Conservation (phyloP, 2,797 vertebrate genomes). For the Anguilla pacifica region DNA sequence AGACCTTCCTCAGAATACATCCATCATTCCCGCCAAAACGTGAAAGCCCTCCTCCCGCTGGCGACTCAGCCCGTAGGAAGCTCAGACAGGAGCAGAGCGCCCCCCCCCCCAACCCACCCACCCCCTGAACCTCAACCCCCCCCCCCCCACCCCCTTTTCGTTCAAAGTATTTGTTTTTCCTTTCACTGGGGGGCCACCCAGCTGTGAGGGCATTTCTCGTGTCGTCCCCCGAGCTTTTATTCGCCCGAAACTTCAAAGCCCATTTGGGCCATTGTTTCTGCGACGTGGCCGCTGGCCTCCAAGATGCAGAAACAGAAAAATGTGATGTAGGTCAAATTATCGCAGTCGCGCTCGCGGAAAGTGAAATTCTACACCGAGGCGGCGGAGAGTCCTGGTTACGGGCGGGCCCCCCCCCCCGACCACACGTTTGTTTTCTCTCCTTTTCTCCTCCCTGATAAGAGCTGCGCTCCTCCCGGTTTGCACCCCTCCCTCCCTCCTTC, state of each 20-base stretch:
- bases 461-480: slow-evolving; percentile 22
- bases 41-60: slow-evolving; percentile 81
- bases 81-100: slow-evolving; percentile 86
- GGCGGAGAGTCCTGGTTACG: slow-evolving; percentile 84
- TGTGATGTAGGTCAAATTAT: slow-evolving; percentile 93
- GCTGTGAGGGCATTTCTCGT: slow-evolving; percentile 82
- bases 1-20: slow-evolving; percentile 85
- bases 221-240: slow-evolving; percentile 85
- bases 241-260: slow-evolving; percentile 89
- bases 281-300: slow-evolving; percentile 87
- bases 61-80: slow-evolving; percentile 79
- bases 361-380: slow-evolving; percentile 80
- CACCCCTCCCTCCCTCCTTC: neutral
- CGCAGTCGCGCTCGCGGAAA: slow-evolving; percentile 78
- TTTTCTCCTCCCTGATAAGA: slow-evolving; percentile 50
- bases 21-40: slow-evolving; percentile 88
- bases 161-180: slow-evolving; percentile 92
- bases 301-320: slow-evolving; percentile 93
- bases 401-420: slow-evolving; percentile 42
- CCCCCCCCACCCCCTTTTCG: slow-evolving; percentile 56
- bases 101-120: slow-evolving; percentile 73
- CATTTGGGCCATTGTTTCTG: slow-evolving; percentile 86
- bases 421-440: slow-evolving; percentile 50
- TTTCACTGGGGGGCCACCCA: slow-evolving; percentile 80
- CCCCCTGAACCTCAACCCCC: slow-evolving; percentile 46